These are phyloP conservation scores for Dusona sp. DNA, from an alignment of 2,888 invertebrate genomes.

Conservation along the genomic window DNA sequence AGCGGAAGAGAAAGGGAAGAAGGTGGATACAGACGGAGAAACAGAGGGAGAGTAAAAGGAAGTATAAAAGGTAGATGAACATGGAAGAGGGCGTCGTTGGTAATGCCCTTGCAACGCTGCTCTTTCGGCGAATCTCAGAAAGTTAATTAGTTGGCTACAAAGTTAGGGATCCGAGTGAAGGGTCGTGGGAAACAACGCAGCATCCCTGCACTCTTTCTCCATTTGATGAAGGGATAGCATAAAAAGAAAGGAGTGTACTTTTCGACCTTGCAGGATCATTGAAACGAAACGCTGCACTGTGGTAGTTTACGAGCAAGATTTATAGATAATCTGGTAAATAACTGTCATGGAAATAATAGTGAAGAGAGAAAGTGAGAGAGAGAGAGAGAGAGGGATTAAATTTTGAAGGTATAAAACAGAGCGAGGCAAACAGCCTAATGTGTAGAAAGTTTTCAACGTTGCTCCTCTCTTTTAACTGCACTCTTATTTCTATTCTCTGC, in stretches of 20 bases:
- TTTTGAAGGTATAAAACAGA: neutral
- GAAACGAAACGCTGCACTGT: neutral
- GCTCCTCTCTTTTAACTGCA: neutral
- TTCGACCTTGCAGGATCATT: neutral
- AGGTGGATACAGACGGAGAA: neutral
- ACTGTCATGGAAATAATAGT: too few relatives aligned
- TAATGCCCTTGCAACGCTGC: conserved; percentile 36
- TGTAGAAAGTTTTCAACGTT: conserved; percentile 1
- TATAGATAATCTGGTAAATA: neutral
- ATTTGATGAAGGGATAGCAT: neutral
- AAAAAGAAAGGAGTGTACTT: neutral
- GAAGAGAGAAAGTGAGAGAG: neutral
- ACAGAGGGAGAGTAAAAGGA: neutral
- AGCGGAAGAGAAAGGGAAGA: conserved; percentile 1
- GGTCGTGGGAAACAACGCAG: conserved; percentile 31
- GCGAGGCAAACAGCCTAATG: neutral
- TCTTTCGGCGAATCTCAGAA: conserved; percentile 54
- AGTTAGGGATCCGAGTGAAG: conserved; percentile 10
- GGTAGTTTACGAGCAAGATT: neutral
- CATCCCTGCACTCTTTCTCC: neutral
- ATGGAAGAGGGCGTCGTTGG: conserved; percentile 20
- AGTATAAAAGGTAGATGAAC: conserved; percentile 26
- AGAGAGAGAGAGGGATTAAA: neutral
- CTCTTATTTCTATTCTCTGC: conserved; percentile 24
- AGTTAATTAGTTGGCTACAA: conserved; percentile 62